Evolutionary conservation across 2,113 vertebrate species (phyloP), one percentile per base, ranked within the genome.

Genomic region (Caranx melampygus): DNA sequence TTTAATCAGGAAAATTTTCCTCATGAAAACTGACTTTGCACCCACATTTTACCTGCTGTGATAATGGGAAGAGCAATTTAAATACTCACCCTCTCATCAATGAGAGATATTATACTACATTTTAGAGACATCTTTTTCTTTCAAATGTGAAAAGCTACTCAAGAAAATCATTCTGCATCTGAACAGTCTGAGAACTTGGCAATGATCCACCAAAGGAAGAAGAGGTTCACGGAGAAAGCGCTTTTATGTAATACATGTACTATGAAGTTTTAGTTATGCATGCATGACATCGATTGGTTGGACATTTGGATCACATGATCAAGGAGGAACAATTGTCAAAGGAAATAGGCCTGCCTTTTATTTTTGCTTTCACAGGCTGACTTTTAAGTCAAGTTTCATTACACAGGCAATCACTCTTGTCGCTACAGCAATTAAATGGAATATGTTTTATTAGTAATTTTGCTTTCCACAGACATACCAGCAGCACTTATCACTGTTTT

Each of bases 361-460:
- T 67, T 61, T 8, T 34, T 72, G 68, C 69, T 37, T 58, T 47
- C 8, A 66, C 31, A n/a, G 21, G 47, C 47, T 1, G 3, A 45
- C 42, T 78, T 73, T 52, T 13, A 42, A 60, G 75, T 81, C 80
- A 78, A 79, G 45, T 74, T 81, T 72, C 10, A 88, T 88, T 72
- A 77, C 65, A 45, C 66, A 84, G 40, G 65, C 81, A 90, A 81
- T 91, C 78, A 35, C 72, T 91, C 74, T 63, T 47, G 31, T 1
- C 35, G 59, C 49, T 20, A 44, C n/a, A 33, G 72, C 54, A 87
- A 75, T 87, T 84, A 72, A 55, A 52, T 0, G 0, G 26, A 84
- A 82, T 60, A 42, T 37, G 34, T 72, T 66, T 65, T 78, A 72
- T 82, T 67, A 40, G 34, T 72, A 3, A 54, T 52, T 59, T 73